A percentile compares a stretch with the other conserved stretches of the same genome.
Conservation (phyloP, 1,140 invertebrate species). For the Zaprionus nigranus region DNA sequence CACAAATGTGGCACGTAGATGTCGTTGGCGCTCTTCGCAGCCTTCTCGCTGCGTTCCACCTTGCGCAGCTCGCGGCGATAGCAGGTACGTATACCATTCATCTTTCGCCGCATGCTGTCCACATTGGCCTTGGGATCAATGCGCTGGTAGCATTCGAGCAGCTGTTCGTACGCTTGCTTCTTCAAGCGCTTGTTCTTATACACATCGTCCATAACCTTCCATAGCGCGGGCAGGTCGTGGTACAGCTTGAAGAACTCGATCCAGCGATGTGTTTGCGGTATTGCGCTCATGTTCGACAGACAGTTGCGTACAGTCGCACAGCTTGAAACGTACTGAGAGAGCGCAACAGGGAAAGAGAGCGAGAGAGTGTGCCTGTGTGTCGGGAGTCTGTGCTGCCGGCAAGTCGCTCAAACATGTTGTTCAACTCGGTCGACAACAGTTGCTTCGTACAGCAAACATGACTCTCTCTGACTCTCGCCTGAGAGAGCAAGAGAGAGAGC, state of each 20-base stretch:
- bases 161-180: neutral
- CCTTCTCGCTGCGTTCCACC: conserved; percentile 27
- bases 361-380: neutral
- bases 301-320: conserved; percentile 12
- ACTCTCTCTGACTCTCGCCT: neutral
- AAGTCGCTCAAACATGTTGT: conserved; percentile 22
- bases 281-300: conserved; percentile 24
- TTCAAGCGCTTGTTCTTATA: conserved; percentile 29
- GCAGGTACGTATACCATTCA: conserved; percentile 40
- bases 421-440: neutral
- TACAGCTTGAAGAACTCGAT: conserved; percentile 28
- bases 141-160: conserved; percentile 19
- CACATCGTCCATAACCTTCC: conserved; percentile 9
- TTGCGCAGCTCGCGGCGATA: conserved; percentile 36
- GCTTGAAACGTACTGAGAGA: conserved; percentile 21
- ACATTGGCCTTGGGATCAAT: conserved; percentile 31
- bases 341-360: neutral
- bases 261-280: conserved; percentile 32
- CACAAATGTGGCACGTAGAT: conserved; percentile 40
- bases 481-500: neutral
- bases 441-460: no score
- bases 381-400: neutral
- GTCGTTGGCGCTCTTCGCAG: neutral
- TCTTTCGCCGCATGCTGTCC: conserved; percentile 30
- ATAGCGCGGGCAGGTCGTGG: conserved; percentile 29